These are phyloP conservation scores for Drosophila repleta DNA, from an alignment of 1,140 invertebrate genomes.

Conservation along the genomic window DNA sequence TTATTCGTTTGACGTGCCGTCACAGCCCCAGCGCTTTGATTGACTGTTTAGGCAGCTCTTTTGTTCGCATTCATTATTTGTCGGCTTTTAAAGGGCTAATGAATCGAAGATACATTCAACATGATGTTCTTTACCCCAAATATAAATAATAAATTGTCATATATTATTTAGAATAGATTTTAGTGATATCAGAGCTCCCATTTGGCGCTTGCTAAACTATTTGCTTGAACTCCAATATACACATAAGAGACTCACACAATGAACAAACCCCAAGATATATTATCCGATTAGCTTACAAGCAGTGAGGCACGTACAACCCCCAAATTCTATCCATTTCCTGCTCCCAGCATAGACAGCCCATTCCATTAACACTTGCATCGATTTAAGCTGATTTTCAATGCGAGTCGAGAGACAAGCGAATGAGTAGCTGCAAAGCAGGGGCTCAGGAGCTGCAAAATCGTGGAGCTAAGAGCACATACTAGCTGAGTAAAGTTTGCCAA, in stretches of 20 bases:
- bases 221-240: background rate
- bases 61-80: constrained; percentile 13
- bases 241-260: background rate
- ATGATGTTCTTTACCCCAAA: background rate
- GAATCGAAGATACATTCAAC: background rate
- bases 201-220: background rate
- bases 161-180: background rate
- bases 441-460: background rate
- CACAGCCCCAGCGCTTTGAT: constrained; percentile 21
- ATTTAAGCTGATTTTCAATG: constrained; percentile 47
- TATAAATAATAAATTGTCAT: background rate
- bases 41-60: constrained; percentile 23
- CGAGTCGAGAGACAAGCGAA: constrained; percentile 8
- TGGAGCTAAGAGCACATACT: background rate
- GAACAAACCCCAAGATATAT: constrained; percentile 11
- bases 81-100: constrained; percentile 22
- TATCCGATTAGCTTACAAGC: constrained; percentile 39
- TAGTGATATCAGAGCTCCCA: background rate
- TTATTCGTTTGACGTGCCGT: constrained; percentile 33
- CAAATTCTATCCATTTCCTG: background rate
- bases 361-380: constrained; percentile 56
- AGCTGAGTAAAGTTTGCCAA: constrained; percentile 44
- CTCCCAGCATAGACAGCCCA: constrained; percentile 34
- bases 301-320: constrained; percentile 17
- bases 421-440: constrained; percentile 18